Evolutionary conservation across 1,140 invertebrate genomes (phyloP), one percentile per base, ranked within the genome.

Genomic region (Drosophila ohnishii): DNA sequence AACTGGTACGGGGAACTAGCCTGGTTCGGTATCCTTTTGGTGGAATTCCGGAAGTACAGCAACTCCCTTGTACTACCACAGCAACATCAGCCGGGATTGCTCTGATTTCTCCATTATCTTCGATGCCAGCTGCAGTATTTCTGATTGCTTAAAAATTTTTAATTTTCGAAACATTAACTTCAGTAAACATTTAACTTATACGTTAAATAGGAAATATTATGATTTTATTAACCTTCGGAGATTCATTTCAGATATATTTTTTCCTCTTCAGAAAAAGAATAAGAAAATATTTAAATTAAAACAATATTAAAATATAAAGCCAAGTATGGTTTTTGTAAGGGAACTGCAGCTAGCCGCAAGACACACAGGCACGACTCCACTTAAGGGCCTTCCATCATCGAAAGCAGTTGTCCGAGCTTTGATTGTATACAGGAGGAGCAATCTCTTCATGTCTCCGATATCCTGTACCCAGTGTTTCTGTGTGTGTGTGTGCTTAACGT

Each of bases 401-500:
- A 58, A 64, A 47, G 62, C 53, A 55, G 50, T 58, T 71, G 57
- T 56, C 58, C 44, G 10, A 56, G 48, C 47, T 73, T 74, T 77
- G 79, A 78, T 82, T 78, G 57, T 44, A 57, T 64, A 48, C 56
- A 16, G 11, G n/a, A 40, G 42, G 13, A 40, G 32, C 19, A 14
- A 5, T 9, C 22, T 35, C 37, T 10, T n/a, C 16, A 10, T n/a
- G 10, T 44, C n/a, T 39, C 14, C 42, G 35, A 5, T 34, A 35
- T 48, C 28, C 39, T n/a, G 32, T 28, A 32, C 32, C 9, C 40
- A 2, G 28, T 19, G 19, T 6, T 32, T 19, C 16, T 32, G 35
- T 55, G 47, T 44, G 22, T 60, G 60, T 76, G 75, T 79, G 57
- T 86, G 55, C 59, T 82, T 79, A 86, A 86, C 79, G 83, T 87